These are phyloP conservation scores for Lasioglossum baleicum DNA, from an alignment of 1,140 invertebrate species.

Conservation along the genomic window DNA sequence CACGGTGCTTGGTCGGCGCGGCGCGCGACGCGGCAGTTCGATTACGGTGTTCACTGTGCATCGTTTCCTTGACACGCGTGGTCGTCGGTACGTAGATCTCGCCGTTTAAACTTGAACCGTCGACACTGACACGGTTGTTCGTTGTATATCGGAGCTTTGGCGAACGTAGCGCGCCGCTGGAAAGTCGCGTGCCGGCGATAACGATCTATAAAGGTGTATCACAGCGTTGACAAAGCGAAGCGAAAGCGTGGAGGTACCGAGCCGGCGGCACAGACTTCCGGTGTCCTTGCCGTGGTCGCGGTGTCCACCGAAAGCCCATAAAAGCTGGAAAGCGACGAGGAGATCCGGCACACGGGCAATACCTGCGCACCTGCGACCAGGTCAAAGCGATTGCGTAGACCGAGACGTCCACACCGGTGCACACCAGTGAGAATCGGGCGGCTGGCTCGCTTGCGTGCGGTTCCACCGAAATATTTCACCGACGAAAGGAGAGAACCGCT, in stretches of 20 bases:
- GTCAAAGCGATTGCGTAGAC: constrained; percentile 69
- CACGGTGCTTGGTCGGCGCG: no score
- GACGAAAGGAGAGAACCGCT: neutral
- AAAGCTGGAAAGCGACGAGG: constrained; percentile 45
- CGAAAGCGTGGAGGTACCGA: constrained; percentile 7
- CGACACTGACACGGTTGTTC: neutral
- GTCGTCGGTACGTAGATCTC: neutral
- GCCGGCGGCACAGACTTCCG: constrained; percentile 28
- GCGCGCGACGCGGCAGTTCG: no score
- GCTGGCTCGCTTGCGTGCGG: constrained; percentile 64
- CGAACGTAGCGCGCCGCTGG: neutral
- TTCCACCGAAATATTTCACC: constrained; percentile 35
- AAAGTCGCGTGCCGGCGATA: constrained; percentile 50
- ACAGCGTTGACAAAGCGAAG: constrained; percentile 26
- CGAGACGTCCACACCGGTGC: constrained; percentile 43
- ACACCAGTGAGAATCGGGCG: constrained; percentile 69
- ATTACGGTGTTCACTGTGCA: no score
- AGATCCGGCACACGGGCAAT: constrained; percentile 32
- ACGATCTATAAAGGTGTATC: constrained; percentile 39
- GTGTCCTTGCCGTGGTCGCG: constrained; percentile 45
- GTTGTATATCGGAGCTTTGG: neutral
- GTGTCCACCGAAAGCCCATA: constrained; percentile 48
- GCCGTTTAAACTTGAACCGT: neutral
- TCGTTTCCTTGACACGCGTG: neutral
- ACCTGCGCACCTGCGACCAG: constrained; percentile 61